Base-by-base conservation (phyloP, 2,113 vertebrate genomes). In the Lophura nycthemera region DNA sequence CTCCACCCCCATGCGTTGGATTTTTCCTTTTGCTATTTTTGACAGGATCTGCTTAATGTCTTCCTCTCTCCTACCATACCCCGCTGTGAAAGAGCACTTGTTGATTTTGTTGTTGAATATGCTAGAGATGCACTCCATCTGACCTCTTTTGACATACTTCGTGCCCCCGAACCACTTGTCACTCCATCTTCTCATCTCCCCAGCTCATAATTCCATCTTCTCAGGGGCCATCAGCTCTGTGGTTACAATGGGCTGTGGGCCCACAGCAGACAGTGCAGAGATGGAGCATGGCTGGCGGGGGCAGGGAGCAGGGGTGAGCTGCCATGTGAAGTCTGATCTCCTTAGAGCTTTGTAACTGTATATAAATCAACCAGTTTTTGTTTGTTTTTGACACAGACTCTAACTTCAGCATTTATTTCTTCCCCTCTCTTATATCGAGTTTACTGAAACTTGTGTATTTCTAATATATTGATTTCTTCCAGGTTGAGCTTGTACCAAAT, bases 241-340 rank as follows among this genome's bases (percentile, higher is more conserved):
- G 0, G 1, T 11, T 40, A 34, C 36, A 42, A 60, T 0, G 0
- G 20, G 19, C 47, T 32, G 15, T 0, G 0, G 70, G 64, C 47
- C 3, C 1, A 21, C 1, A 1, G 11, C 12, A 18, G 40, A 29
- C 22, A 4, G n/a, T 8, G 9, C 1, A 10, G 86, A 47, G 45
- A 38, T 11, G 7, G 30, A 84, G 20, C 0, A 1, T 30, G n/a
- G 66, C 45, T 57, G 7, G 6, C 6, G 20, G 42, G 11, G 9
- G 25, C 15, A 69, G 42, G 15, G 14, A 56, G 18, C 34, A 71
- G 24, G 9, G 8, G 5, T 0, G 7, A 60, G 9, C 38, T 83
- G 40, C 43, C 30, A 66, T 72, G 40, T n/a, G 18, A 78, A 42
- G 29, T 72, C 69, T 54, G 5, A 32, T 79, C 13, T 19, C 13